These are phyloP conservation scores for Orthonevra nobilis DNA, from an alignment of 2,888 invertebrate genomes.

Conservation along the genomic window DNA sequence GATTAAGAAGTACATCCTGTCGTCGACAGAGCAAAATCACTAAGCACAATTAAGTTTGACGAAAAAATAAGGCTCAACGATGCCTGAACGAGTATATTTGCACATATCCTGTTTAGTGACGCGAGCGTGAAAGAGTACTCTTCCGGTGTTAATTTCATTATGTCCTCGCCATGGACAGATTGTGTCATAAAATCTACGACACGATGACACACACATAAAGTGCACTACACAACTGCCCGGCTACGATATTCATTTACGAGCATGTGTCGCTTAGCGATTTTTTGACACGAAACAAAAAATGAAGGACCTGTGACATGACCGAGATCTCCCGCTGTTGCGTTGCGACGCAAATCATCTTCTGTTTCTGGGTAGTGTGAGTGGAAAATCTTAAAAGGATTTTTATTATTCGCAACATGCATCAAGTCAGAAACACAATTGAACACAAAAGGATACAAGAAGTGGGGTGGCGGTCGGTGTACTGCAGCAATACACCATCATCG, in stretches of 20 bases:
- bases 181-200: conserved; percentile 61
- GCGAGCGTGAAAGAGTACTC: conserved; percentile 59
- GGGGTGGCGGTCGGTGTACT: background rate
- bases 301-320: conserved; percentile 38
- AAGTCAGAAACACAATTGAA: conserved; percentile 51
- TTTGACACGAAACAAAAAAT: background rate
- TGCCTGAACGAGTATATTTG: conserved; percentile 23
- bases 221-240: conserved; percentile 42
- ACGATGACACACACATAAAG: conserved; percentile 43
- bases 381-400: conserved; percentile 75
- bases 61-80: no score
- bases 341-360: conserved; percentile 1
- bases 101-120: conserved; percentile 23
- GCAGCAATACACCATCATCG: conserved; percentile 44
- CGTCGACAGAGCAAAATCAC: conserved; percentile 16
- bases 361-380: background rate
- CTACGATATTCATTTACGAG: conserved; percentile 32
- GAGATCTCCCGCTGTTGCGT: conserved; percentile 5
- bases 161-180: conserved; percentile 64
- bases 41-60: conserved; percentile 57
- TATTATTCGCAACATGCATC: conserved; percentile 72
- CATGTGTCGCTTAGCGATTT: background rate
- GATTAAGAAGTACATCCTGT: conserved; percentile 42
- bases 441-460: background rate
- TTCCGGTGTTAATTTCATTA: conserved; percentile 71